Percentiles rank a stretch among this genome's conserved stretches.
phyloP scores from a whole-genome alignment of 2,797 vertebrate genomes.

The Sebastes flavidus region DNA sequence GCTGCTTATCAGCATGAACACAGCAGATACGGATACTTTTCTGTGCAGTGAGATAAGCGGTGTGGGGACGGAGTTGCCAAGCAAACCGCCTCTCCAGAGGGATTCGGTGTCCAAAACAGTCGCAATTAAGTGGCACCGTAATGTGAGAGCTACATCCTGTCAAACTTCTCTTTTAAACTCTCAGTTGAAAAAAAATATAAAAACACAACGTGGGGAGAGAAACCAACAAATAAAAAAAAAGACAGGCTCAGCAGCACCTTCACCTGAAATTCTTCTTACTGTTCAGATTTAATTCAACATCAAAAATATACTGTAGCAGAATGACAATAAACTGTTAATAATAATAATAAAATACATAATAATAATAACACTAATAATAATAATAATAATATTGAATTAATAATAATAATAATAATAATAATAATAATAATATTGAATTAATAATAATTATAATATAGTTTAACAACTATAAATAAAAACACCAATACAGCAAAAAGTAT shows the following conservation, averaged over 20 bases:
- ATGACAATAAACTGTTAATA: too few species aligned
- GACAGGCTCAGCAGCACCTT: background rate
- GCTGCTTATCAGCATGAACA: conserved; percentile 20
- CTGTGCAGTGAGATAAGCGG: background rate
- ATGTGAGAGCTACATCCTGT: background rate
- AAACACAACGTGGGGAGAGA: background rate
- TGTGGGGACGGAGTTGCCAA: conserved; percentile 17
- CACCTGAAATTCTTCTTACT: background rate
- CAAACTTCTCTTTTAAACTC: background rate
- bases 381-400: too few species aligned
- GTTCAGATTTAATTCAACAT: background rate
- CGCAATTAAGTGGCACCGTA: background rate
- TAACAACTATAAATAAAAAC: background rate
- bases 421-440: background rate
- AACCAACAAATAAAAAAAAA: background rate
- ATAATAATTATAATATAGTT: too few species aligned
- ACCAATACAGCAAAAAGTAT: background rate
- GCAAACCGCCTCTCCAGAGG: background rate
- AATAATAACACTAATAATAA: background rate
- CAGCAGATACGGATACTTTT: background rate
- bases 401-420: background rate
- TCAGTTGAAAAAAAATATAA: background rate
- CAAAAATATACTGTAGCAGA: too few species aligned
- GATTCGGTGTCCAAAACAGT: background rate
- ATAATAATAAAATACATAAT: too few species aligned